Conservation (phyloP, 2,797 vertebrate species). For the Rhinichthys osculus region DNA sequence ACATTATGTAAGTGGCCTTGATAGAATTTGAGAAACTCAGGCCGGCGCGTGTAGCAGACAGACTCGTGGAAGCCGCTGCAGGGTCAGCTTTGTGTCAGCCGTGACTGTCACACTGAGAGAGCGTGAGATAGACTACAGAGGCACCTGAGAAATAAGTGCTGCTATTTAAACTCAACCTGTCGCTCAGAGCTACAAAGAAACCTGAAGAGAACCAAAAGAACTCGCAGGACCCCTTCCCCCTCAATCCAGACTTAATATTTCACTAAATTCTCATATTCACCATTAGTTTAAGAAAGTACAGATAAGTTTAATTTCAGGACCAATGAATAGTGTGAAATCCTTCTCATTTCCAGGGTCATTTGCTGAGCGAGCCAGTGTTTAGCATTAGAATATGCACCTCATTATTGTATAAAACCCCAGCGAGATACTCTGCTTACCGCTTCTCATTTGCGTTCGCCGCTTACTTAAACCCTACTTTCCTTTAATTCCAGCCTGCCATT, state of each 20-base stretch:
- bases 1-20: conserved; percentile 46
- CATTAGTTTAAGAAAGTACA: conserved; percentile 17
- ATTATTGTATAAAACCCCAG: conserved; percentile 30
- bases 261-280: conserved; percentile 1
- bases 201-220: conserved; percentile 8
- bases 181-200: conserved; percentile 21
- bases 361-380: conserved; percentile 34
- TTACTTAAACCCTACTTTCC: conserved; percentile 20
- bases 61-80: conserved; percentile 8
- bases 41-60: conserved; percentile 7
- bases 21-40: conserved; percentile 46
- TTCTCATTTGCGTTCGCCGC: conserved; percentile 11
- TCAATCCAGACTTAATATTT: conserved; percentile 23
- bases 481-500: conserved; percentile 17
- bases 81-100: conserved; percentile 54
- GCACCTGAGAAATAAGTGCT: conserved; percentile 36
- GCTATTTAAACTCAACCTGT: conserved; percentile 35
- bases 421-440: not conserved
- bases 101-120: conserved; percentile 40
- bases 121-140: conserved; percentile 31
- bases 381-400: conserved; percentile 34
- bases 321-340: conserved; percentile 42
- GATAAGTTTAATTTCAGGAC: conserved; percentile 21
- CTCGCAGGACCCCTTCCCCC: not conserved
- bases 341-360: conserved; percentile 45